Evolutionary conservation across 2,113 vertebrate genomes (phyloP).

Genomic region (Drymodes brunneopygia): DNA sequence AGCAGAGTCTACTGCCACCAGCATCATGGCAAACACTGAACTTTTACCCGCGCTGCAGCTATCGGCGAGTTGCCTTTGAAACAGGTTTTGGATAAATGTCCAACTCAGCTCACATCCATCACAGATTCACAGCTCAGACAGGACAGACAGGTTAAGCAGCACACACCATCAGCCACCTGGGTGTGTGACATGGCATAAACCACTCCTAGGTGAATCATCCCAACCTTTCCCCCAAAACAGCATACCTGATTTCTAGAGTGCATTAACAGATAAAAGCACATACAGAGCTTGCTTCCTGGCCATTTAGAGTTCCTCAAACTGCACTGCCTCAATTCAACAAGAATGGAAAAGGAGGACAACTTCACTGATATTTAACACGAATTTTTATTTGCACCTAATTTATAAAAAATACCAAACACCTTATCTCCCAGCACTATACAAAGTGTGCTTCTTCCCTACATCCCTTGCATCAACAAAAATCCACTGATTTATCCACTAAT

Average conservation of each 20-base stretch:
- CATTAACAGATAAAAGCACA: neutral
- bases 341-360: neutral
- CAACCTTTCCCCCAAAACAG: neutral
- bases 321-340: neutral
- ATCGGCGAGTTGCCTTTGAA: neutral
- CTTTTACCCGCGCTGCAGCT: neutral
- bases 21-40: neutral
- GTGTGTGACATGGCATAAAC: neutral
- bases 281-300: fast-evolving
- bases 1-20: neutral
- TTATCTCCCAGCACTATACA: neutral
- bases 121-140: neutral
- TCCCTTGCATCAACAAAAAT: neutral
- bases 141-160: neutral
- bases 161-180: neutral
- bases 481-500: neutral
- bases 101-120: neutral
- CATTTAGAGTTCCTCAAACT: neutral
- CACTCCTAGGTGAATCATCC: neutral
- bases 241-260: neutral
- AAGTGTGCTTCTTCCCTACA: neutral
- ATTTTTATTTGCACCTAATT: neutral
- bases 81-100: neutral
- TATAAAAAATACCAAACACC: neutral
- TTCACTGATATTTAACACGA: neutral